Percentiles rank a stretch among this genome's conserved stretches.
phyloP scores from a whole-genome alignment of 2,888 invertebrate species.

The Gari tellinella region DNA sequence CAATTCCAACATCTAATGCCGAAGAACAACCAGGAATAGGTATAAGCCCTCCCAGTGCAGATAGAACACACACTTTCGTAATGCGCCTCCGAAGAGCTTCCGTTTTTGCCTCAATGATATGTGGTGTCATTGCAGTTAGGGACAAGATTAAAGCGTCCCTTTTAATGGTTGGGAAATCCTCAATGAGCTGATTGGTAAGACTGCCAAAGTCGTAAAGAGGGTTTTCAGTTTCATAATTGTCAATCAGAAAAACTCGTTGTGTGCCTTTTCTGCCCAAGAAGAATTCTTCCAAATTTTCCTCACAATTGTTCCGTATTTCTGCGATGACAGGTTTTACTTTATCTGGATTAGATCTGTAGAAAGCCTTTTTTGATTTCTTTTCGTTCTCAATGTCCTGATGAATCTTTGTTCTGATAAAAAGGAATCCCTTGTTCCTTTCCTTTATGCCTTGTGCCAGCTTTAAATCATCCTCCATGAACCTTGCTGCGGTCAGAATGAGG shows the following conservation, averaged over 20 bases:
- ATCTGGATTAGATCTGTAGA: not conserved
- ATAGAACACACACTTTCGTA: not conserved
- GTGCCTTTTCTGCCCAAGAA: too few species aligned
- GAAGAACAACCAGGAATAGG: conserved; percentile 12
- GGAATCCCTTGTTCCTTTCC: conserved; percentile 9
- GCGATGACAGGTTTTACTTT: not conserved
- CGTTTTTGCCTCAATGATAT: conserved; percentile 5
- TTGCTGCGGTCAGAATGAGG: conserved; percentile 7
- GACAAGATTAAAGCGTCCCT: conserved; percentile 9
- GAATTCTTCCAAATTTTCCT: too few species aligned
- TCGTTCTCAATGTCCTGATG: conserved; percentile 6
- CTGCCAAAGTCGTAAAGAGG: not conserved
- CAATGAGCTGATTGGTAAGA: not conserved
- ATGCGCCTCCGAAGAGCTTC: conserved; percentile 1
- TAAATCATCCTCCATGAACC: conserved; percentile 32
- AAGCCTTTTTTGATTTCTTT: not conserved
- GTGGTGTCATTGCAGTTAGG: not conserved
- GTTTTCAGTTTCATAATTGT: conserved; percentile 8
- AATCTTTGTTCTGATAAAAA: conserved; percentile 33
- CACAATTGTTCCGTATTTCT: not conserved
- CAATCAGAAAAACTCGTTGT: not conserved
- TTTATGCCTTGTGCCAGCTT: conserved; percentile 23
- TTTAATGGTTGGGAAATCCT: not conserved
- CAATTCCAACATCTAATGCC: conserved; percentile 1
- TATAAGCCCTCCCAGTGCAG: conserved; percentile 5